A percentile compares a stretch with the other conserved stretches of the same genome.
phyloP scores from a whole-genome alignment of 2,113 vertebrate species.

The Tringa solitaria region DNA sequence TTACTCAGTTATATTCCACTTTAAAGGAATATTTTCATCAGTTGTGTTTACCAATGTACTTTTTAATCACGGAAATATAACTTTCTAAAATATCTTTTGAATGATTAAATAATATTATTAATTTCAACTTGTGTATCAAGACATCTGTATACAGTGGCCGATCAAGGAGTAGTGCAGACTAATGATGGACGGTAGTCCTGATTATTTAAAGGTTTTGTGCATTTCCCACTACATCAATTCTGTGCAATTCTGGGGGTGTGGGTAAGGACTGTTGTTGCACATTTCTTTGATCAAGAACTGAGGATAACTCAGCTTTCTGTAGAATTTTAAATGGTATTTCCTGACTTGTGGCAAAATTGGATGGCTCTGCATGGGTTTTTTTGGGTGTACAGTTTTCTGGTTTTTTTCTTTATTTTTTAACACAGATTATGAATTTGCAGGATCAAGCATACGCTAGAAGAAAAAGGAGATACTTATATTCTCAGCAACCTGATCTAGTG shows the following conservation, averaged over 20 bases:
- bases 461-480: neutral
- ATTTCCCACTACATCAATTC: neutral
- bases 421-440: neutral
- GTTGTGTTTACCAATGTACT: neutral
- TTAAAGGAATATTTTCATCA: neutral
- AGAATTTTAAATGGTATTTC: neutral
- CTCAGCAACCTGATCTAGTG: too few relatives aligned
- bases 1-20: neutral
- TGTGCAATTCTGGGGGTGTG: neutral
- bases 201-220: neutral
- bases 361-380: neutral
- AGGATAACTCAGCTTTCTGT: neutral
- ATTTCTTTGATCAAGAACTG: neutral
- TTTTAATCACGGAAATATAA: neutral
- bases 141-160: neutral
- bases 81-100: neutral
- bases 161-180: neutral
- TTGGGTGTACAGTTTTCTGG: neutral
- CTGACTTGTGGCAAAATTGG: neutral
- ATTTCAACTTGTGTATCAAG: neutral
- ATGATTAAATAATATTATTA: neutral
- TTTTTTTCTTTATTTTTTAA: neutral
- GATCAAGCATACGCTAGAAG: neutral
- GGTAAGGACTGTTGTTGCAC: neutral
- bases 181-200: neutral